Base-by-base conservation (phyloP, 2,797 vertebrate genomes). In the Zenarchopterus dispar region DNA sequence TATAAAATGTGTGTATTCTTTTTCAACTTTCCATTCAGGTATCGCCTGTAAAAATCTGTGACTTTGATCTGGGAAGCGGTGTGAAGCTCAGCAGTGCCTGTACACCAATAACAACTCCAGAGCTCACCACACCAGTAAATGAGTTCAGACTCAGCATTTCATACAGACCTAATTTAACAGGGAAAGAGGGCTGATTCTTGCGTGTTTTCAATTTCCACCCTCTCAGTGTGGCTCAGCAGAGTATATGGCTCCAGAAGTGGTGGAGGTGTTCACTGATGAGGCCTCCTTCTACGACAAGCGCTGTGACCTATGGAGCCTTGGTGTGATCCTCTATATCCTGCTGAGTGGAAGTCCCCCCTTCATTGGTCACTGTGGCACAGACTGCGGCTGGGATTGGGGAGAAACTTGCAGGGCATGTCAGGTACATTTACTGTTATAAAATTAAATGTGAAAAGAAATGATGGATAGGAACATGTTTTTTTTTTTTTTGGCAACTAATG, bases 271-370 rank as follows among this genome's bases (percentile, higher is more conserved):
- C 83, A 98, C 94, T 0, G 97, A 99, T 58, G 97, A 99, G 84
- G 97, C 96, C 0, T 96, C 96, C n/a, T 99, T 99, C 86, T 99
- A 99, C 0, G 97, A 99, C 89, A 99, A 99, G 70, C 96, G 97
- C 61, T 99, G 97, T 1, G 97, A 99, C 82, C 93, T 99, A 33
- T 99, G 97, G 97, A 99, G 97, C 78, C 92, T 99, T 17, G 97
- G 97, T 0, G 97, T 99, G 68, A 97, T 98, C 82, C 94, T 99
- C 39, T 99, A 99, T 90, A 97, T 99, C 82, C 92, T 99, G 91
- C 91, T 99, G 50, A 97, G 97, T 0, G 97, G 97, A 43, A 99
- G 97, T 84, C 97, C 97, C 0, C 97, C 97, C 8, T 99, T 99
- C 1, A 97, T 95, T 13, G 97, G 97, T 11, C 95, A 95, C 90